Evolutionary conservation across 2,797 vertebrate species (phyloP).

Genomic region (Micropoecilia bifurca): DNA sequence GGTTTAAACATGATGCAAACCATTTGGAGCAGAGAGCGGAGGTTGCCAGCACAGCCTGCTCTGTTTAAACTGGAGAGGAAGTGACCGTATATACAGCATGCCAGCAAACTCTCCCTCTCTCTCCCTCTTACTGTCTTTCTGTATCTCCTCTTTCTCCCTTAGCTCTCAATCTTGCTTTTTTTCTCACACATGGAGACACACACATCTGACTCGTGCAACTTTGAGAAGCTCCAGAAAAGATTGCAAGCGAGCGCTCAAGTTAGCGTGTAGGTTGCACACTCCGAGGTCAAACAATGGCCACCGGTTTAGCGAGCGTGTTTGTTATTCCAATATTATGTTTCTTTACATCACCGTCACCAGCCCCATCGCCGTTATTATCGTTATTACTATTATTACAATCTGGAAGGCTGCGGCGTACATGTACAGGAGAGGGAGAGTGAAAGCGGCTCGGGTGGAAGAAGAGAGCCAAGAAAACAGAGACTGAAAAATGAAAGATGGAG

Average conservation of each 20-base stretch:
- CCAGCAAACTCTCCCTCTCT: conserved; percentile 85
- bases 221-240: conserved; percentile 58
- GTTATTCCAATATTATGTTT: conserved; percentile 89
- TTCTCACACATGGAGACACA: conserved; percentile 29
- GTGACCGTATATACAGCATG: conserved; percentile 99
- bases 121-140: conserved; percentile 71
- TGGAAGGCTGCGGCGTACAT: conserved; percentile 74
- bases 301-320: conserved; percentile 80
- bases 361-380: conserved; percentile 82
- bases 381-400: conserved; percentile 86
- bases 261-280: conserved; percentile 73
- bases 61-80: conserved; percentile 99
- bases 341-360: conserved; percentile 83
- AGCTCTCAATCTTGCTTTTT: conserved; percentile 19
- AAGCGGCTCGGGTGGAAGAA: conserved; percentile 76
- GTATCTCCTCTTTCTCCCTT: conserved; percentile 62
- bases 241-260: conserved; percentile 12
- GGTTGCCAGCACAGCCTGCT: conserved; percentile 99
- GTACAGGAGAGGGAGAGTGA: conserved; percentile 74
- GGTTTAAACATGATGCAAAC: conserved; percentile 99
- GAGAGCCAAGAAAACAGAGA: conserved; percentile 78
- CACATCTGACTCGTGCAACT: conserved; percentile 15
- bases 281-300: conserved; percentile 81
- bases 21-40: conserved; percentile 95
- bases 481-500: conserved; percentile 93